phyloP scores from a whole-genome alignment of 2,888 invertebrate species.

The Eristalis tenax region DNA sequence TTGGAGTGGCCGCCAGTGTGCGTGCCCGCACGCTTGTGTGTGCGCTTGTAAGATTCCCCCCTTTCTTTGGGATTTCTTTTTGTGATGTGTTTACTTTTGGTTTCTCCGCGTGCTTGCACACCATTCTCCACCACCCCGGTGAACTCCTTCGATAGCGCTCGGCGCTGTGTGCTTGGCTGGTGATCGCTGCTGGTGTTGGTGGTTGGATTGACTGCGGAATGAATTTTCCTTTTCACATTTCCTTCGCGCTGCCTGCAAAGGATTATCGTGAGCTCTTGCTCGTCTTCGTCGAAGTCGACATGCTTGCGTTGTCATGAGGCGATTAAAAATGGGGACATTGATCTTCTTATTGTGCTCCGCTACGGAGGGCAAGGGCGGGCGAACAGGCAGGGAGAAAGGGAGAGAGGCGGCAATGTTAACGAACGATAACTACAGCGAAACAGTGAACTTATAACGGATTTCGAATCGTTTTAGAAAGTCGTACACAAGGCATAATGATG shows the following conservation, averaged over 20 bases:
- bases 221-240: constrained; percentile 58
- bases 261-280: constrained; percentile 39
- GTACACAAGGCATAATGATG: constrained; percentile 1
- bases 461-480: constrained; percentile 68
- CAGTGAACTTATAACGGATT: constrained; percentile 65
- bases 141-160: constrained; percentile 12
- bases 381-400: not conserved
- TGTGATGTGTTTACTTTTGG: constrained; percentile 47
- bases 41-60: constrained; percentile 47
- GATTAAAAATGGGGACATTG: constrained; percentile 69
- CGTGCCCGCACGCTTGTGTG: not conserved
- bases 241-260: constrained; percentile 47
- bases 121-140: not conserved
- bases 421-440: constrained; percentile 54
- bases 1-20: not conserved
- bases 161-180: not conserved
- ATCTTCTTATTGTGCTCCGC: constrained; percentile 49
- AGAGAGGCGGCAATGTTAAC: constrained; percentile 34
- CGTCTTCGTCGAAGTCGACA: not conserved
- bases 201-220: constrained; percentile 34
- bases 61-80: constrained; percentile 50
- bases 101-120: constrained; percentile 24
- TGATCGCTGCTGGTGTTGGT: constrained; percentile 11
- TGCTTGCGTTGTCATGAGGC: constrained; percentile 32
- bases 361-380: not conserved